Conservation (phyloP, 1,140 invertebrate genomes). For the Hormaphis cornu region DNA sequence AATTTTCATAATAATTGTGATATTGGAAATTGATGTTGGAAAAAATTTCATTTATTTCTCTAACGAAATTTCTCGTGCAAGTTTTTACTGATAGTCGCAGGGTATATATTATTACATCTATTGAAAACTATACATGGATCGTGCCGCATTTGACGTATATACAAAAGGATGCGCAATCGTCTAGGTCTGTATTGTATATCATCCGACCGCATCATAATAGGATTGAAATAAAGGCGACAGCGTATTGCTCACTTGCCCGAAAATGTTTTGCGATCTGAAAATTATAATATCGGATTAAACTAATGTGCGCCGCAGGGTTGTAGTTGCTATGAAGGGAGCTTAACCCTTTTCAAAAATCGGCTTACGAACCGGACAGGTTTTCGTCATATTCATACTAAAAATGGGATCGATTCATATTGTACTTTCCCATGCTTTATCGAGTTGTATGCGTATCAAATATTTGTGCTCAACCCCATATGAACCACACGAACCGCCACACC, state of each 20-base stretch:
- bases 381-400: neutral
- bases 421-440: too few species aligned
- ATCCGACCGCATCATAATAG: slow-evolving; percentile 14
- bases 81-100: neutral
- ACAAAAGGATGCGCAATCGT: neutral
- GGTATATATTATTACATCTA: neutral
- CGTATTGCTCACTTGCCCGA: slow-evolving; percentile 18
- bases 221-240: slow-evolving; percentile 28
- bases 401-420: neutral
- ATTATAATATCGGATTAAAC: slow-evolving; percentile 33
- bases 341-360: slow-evolving; percentile 31
- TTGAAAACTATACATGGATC: neutral
- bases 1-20: too few species aligned
- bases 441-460: too few species aligned
- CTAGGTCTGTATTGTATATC: slow-evolving; percentile 27
- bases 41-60: too few species aligned
- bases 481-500: too few species aligned
- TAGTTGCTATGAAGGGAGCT: too few species aligned
- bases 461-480: too few species aligned
- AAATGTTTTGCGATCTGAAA: slow-evolving; percentile 15
- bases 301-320: neutral
- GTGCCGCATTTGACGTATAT: neutral
- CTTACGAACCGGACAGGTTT: neutral
- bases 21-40: too few species aligned
- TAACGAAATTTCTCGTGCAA: too few species aligned